Conservation (phyloP, 2,113 vertebrate genomes). For the Marcusenius ussheri region DNA sequence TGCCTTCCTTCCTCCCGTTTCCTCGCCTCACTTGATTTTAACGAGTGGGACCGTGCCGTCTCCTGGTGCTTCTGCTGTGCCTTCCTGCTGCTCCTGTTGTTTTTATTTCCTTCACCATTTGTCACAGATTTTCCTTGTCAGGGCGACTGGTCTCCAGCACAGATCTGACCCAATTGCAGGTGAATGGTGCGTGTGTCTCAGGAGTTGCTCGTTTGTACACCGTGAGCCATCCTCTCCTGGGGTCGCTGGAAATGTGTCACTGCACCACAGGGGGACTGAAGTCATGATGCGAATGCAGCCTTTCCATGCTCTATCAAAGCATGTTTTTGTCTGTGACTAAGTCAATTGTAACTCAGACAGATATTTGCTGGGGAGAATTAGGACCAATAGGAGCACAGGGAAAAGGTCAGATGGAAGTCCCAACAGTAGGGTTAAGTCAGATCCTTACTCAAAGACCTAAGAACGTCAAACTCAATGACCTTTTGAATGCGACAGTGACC, state of each 20-base stretch:
- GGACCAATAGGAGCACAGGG: not conserved
- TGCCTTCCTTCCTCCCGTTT: not conserved
- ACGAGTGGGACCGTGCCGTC: not conserved
- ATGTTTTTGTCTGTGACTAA: not conserved
- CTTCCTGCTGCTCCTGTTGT: not conserved
- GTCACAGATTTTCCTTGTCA: slow-evolving; percentile 4
- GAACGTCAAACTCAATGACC: not conserved
- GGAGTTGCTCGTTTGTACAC: not conserved
- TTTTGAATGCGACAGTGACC: not conserved
- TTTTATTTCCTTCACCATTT: slow-evolving; percentile 16
- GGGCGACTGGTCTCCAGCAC: not conserved
- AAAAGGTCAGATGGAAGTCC: not conserved
- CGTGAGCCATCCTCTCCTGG: not conserved
- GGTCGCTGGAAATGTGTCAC: not conserved
- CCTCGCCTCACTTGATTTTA: not conserved
- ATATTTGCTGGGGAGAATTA: too few relatives aligned
- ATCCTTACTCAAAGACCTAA: not conserved
- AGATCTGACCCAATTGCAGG: slow-evolving; percentile 1
- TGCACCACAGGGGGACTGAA: not conserved
- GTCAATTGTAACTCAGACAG: not conserved
- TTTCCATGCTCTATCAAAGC: not conserved
- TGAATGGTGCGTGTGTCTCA: not conserved
- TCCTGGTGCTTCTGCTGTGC: not conserved
- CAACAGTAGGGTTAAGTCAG: not conserved
- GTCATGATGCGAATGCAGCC: not conserved